phyloP scores from a whole-genome alignment of 2,113 vertebrate species.

The Rattus rattus region DNA sequence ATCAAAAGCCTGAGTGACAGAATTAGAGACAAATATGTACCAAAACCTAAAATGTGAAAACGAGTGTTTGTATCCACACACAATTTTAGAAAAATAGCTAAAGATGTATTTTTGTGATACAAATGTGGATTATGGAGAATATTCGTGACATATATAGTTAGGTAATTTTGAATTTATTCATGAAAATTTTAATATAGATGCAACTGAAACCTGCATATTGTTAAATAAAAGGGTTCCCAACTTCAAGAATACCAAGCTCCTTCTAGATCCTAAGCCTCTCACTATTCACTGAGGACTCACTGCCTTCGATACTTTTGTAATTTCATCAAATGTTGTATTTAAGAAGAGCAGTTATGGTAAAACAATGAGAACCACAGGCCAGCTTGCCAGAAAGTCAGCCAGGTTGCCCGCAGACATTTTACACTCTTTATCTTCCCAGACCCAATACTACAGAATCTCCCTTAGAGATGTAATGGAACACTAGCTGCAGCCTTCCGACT shows the following conservation, averaged over 20 bases:
- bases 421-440: not conserved
- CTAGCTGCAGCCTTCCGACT: not conserved
- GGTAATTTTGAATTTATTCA: not conserved
- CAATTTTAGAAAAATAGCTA: rapidly evolving
- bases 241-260: not conserved
- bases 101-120: not conserved
- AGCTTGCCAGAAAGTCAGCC: not conserved
- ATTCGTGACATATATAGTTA: not conserved
- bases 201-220: not conserved
- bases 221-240: not conserved
- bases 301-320: not conserved
- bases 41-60: not conserved
- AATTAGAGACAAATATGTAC: not conserved
- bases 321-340: not conserved
- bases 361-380: not conserved
- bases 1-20: not conserved
- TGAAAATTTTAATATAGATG: not conserved
- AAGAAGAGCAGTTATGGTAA: not conserved
- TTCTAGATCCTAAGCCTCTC: not conserved
- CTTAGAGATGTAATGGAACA: not conserved
- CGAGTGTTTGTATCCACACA: rapidly evolving
- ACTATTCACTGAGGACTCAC: not conserved
- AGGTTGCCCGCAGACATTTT: not conserved
- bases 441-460: not conserved
- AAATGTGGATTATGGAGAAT: not conserved